Percentiles rank a stretch among this genome's conserved stretches.
These are phyloP conservation scores for Malurus melanocephalus DNA, from an alignment of 2,113 vertebrate species.

Conservation along the genomic window DNA sequence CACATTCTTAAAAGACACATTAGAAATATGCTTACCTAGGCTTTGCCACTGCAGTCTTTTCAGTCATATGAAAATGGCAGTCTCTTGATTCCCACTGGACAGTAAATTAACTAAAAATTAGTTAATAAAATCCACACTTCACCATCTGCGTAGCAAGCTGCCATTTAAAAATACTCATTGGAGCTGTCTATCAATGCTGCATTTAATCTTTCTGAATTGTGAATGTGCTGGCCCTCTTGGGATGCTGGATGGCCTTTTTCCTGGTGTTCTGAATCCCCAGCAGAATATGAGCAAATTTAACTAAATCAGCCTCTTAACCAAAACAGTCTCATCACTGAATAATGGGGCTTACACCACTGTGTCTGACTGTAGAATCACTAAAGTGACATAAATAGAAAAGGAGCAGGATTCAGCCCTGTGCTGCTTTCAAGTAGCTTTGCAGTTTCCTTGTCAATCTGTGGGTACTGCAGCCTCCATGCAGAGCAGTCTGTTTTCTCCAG, in stretches of 20 bases:
- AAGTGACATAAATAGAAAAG: not conserved
- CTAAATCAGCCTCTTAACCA: not conserved
- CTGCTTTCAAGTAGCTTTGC: not conserved
- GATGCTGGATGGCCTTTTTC: not conserved
- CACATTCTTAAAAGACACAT: not conserved
- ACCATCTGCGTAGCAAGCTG: not conserved
- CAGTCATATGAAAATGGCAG: not conserved
- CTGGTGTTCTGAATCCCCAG: not conserved
- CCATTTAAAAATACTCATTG: not conserved
- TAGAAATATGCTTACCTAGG: not conserved
- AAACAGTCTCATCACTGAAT: not conserved
- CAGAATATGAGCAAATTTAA: not conserved
- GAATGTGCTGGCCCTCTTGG: not conserved
- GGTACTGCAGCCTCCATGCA: not conserved
- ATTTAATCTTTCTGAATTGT: conserved; percentile 19
- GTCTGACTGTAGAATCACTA: not conserved
- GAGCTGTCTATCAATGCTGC: not conserved
- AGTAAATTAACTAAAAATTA: conserved; percentile 31
- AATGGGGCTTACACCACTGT: not conserved
- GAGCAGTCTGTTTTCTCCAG: not conserved
- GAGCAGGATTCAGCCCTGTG: not conserved
- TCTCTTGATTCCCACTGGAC: not conserved
- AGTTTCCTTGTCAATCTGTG: not conserved
- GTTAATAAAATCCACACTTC: conserved; percentile 32
- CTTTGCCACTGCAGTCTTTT: not conserved